A percentile compares a stretch with the other conserved stretches of the same genome.
Evolutionary conservation across 2,113 vertebrate species (phyloP).

Genomic region (Charina bottae): DNA sequence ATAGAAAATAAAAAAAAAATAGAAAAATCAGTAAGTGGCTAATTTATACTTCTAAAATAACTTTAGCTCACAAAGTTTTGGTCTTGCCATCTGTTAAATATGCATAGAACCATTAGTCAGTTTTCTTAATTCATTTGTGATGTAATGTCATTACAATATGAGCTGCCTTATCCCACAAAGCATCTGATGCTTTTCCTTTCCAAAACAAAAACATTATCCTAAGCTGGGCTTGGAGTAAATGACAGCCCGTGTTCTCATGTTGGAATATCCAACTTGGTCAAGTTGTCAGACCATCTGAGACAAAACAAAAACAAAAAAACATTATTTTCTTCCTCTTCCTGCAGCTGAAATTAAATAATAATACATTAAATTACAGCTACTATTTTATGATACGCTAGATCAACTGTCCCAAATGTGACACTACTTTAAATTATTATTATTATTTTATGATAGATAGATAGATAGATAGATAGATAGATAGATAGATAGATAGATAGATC

Average conservation of each 20-base stretch:
- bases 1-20: neutral
- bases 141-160: neutral
- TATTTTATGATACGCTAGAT: neutral
- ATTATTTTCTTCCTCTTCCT: too few relatives aligned
- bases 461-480: too few relatives aligned
- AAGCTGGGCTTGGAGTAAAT: neutral
- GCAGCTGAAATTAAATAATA: too few relatives aligned
- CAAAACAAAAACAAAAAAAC: neutral
- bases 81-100: neutral
- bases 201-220: neutral
- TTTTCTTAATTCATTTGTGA: neutral
- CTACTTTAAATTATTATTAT: neutral
- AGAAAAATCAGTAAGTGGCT: neutral
- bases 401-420: neutral
- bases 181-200: neutral
- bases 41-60: neutral
- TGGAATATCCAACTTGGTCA: neutral
- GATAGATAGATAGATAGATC: too few relatives aligned
- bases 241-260: neutral
- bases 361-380: neutral
- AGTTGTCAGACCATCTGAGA: neutral
- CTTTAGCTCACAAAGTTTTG: neutral
- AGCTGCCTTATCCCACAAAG: neutral
- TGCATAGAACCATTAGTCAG: neutral
- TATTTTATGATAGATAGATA: too few relatives aligned